Conservation (phyloP, 2,797 vertebrate species). For the Myiotriccus ornatus region DNA sequence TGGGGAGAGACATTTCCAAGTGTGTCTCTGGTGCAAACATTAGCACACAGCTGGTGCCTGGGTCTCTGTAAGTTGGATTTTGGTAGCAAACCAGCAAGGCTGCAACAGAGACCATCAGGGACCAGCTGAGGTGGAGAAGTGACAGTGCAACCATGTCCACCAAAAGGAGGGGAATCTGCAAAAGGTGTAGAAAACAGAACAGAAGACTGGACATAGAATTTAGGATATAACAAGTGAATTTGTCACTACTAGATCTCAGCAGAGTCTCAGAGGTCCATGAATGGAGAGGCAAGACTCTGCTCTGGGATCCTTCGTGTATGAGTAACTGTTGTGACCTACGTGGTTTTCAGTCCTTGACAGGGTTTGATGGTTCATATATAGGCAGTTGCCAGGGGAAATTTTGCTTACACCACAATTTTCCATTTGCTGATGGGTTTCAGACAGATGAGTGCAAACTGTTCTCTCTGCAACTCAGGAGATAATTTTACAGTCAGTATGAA, state of each 20-base stretch:
- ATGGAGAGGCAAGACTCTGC: background rate
- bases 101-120: background rate
- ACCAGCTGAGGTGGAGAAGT: background rate
- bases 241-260: background rate
- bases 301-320: background rate
- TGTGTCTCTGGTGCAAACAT: background rate
- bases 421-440: slow-evolving; percentile 46
- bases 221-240: background rate
- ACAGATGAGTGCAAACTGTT: slow-evolving; percentile 50
- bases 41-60: background rate
- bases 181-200: rapidly evolving
- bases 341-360: background rate
- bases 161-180: background rate
- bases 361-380: background rate
- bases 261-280: background rate
- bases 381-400: slow-evolving; percentile 42
- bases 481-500: slow-evolving; percentile 54
- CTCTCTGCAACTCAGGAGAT: slow-evolving; percentile 41
- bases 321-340: background rate
- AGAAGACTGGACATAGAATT: background rate
- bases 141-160: rapidly evolving
- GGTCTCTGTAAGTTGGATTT: background rate
- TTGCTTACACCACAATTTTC: slow-evolving; percentile 48
- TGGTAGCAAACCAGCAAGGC: background rate
- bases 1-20: background rate